Evolutionary conservation across 2,797 vertebrate genomes (phyloP).

Genomic region (Parauchenoglanis punctatus): DNA sequence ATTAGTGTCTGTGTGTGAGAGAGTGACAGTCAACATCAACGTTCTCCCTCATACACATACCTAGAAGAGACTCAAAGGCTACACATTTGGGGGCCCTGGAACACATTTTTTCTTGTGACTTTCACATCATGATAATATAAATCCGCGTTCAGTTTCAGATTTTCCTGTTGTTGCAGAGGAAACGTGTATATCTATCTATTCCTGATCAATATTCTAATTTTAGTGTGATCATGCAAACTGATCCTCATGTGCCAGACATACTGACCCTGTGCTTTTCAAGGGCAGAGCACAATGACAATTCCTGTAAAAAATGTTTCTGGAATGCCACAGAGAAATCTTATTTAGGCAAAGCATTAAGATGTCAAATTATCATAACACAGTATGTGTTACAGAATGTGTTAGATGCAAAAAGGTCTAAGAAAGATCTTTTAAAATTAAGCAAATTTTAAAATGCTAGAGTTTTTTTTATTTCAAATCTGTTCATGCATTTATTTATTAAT

Average conservation of each 20-base stretch:
- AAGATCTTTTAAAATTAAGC: not conserved
- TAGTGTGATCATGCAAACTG: constrained; percentile 74
- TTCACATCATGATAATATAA: constrained; percentile 20
- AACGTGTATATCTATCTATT: constrained; percentile 57
- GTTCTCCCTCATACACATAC: constrained; percentile 70
- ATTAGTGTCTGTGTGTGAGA: constrained; percentile 70
- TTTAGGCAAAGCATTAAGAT: not conserved
- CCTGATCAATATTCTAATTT: constrained; percentile 77
- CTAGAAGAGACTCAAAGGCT: constrained; percentile 33
- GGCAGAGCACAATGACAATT: constrained; percentile 28
- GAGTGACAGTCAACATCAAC: constrained; percentile 78
- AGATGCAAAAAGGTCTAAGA: not conserved
- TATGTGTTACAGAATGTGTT: too few species aligned
- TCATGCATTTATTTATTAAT: not conserved
- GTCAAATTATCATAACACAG: not conserved
- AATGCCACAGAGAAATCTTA: not conserved
- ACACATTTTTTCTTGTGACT: constrained; percentile 25
- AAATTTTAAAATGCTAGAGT: not conserved
- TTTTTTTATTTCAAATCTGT: not conserved
- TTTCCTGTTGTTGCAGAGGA: constrained; percentile 42
- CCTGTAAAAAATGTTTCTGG: not conserved
- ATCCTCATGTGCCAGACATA: constrained; percentile 65
- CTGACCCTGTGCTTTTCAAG: constrained; percentile 56
- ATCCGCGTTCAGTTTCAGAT: constrained; percentile 2
- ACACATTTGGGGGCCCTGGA: constrained; percentile 31